These are phyloP conservation scores for Siniperca obscura DNA, from an alignment of 2,797 vertebrate genomes.

Conservation along the genomic window DNA sequence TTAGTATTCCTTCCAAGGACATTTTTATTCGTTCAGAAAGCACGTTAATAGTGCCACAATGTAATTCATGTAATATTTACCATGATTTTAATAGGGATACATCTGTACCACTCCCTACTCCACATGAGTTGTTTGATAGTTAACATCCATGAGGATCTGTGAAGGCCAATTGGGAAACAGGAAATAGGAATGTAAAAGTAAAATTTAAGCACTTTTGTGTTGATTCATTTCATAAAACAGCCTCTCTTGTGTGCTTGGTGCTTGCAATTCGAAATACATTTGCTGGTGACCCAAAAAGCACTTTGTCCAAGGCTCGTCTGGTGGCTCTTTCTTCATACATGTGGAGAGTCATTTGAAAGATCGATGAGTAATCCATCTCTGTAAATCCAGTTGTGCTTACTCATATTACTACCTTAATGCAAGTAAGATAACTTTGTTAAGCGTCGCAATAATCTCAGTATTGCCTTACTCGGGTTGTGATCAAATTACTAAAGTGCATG, in stretches of 20 bases:
- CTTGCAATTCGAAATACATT: background rate
- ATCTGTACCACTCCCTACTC: background rate
- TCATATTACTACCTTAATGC: slow-evolving; percentile 53
- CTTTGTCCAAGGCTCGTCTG: background rate
- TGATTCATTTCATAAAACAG: background rate
- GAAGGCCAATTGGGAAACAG: background rate
- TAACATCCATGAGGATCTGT: background rate
- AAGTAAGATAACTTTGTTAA: slow-evolving; percentile 61
- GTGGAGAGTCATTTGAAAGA: slow-evolving; percentile 35
- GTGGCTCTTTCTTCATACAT: slow-evolving; percentile 8
- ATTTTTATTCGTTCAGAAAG: slow-evolving; percentile 12
- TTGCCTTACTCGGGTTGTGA: slow-evolving; percentile 62
- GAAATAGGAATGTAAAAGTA: background rate
- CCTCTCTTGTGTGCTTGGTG: background rate
- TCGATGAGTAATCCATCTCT: slow-evolving; percentile 50
- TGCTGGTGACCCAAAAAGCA: background rate
- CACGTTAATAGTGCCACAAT: background rate
- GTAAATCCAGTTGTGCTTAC: slow-evolving; percentile 50
- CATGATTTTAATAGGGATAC: background rate
- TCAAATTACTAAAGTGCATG: slow-evolving; percentile 61
- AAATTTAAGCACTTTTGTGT: background rate
- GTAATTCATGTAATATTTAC: slow-evolving; percentile 7
- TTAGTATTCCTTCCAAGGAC: slow-evolving; percentile 20
- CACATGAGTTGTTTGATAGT: background rate
- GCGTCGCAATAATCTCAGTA: slow-evolving; percentile 53